A percentile compares a stretch with the other conserved stretches of the same genome.
Evolutionary conservation across 2,888 invertebrate genomes (phyloP).

Genomic region (Cephonodes hylas): DNA sequence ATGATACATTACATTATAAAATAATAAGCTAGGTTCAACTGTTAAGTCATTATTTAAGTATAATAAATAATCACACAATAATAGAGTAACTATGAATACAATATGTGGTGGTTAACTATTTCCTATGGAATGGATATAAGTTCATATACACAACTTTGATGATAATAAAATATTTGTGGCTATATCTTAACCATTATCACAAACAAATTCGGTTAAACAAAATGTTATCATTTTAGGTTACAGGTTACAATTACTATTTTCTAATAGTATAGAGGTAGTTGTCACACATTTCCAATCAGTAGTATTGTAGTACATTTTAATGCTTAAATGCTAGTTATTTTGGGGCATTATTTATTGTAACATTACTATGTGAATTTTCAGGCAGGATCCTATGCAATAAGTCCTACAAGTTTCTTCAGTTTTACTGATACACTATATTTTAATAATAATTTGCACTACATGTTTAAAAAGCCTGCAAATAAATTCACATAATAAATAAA

Average conservation of each 20-base stretch:
- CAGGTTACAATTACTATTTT: not conserved
- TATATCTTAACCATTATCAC: not conserved
- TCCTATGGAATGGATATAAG: not conserved
- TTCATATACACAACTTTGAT: not conserved
- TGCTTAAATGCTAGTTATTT: not conserved
- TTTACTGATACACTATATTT: not conserved
- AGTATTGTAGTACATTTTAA: too few relatives aligned
- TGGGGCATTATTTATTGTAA: conserved; percentile 5
- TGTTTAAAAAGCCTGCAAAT: not conserved
- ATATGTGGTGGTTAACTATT: not conserved
- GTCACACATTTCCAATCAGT: not conserved
- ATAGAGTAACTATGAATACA: not conserved
- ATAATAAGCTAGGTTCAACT: too few relatives aligned
- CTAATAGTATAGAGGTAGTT: conserved; percentile 11
- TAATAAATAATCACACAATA: not conserved
- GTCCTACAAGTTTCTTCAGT: not conserved
- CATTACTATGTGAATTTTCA: conserved; percentile 1
- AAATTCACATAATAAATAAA: conserved; percentile 1
- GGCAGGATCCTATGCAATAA: not conserved
- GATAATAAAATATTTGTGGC: not conserved
- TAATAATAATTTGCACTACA: not conserved
- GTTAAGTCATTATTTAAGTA: too few relatives aligned
- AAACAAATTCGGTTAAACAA: not conserved
- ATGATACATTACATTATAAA: too few relatives aligned
- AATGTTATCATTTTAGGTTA: not conserved